These are phyloP conservation scores for Eurytoma adleriae DNA, from an alignment of 2,888 invertebrate genomes.

Conservation along the genomic window DNA sequence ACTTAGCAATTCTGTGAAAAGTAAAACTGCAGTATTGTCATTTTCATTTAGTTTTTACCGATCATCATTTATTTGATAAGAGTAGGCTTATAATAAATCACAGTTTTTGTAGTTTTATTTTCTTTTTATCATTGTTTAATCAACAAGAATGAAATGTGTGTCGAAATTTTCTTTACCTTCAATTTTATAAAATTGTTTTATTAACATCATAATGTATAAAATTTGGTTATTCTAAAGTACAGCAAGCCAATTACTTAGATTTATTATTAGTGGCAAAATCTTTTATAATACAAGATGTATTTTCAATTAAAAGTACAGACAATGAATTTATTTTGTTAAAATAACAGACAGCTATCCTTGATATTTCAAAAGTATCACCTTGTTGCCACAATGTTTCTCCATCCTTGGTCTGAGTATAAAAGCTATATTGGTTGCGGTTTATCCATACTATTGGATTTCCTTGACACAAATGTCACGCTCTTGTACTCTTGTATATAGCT, in stretches of 20 bases:
- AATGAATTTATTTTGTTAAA: constrained; percentile 21
- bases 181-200: not conserved
- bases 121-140: not conserved
- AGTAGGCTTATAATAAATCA: no score
- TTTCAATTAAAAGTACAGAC: constrained; percentile 10
- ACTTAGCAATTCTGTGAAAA: not conserved
- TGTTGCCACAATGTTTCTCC: constrained; percentile 39
- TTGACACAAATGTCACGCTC: constrained; percentile 49
- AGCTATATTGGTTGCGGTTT: constrained; percentile 34
- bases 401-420: not conserved
- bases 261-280: no score
- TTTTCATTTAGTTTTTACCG: no score
- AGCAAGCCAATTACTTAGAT: not conserved
- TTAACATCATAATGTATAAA: not conserved
- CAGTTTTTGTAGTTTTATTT: no score
- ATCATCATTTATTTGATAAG: no score
- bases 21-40: not conserved
- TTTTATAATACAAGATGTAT: not conserved
- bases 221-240: not conserved
- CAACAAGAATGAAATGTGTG: not conserved
- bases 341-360: constrained; percentile 23
- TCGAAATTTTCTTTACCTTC: not conserved
- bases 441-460: constrained; percentile 50
- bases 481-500: not conserved
- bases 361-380: constrained; percentile 46